Evolutionary conservation across 1,140 invertebrate species (phyloP).

Genomic region (Holotrichia oblita): DNA sequence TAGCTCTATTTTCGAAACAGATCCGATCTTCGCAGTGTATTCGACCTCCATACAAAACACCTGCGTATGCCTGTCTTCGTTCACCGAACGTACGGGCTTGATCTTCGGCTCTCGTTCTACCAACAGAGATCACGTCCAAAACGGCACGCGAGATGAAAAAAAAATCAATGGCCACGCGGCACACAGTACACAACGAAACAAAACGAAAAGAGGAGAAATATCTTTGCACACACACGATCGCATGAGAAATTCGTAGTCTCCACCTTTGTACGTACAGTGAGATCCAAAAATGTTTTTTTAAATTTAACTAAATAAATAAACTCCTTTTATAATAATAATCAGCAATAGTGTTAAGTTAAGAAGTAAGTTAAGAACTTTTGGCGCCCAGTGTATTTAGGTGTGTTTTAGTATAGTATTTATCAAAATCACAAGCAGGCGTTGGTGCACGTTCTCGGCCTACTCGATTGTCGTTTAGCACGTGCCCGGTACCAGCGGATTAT

Average conservation of each 20-base stretch:
- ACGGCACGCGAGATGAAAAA: neutral
- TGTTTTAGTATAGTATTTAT: neutral
- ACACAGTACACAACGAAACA: neutral
- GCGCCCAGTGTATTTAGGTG: too few relatives aligned
- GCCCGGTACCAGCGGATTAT: neutral
- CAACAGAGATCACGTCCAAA: neutral
- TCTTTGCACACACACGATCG: neutral
- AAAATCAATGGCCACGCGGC: constrained; percentile 1
- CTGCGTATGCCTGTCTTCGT: neutral
- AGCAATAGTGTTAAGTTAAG: too few relatives aligned
- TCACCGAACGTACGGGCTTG: neutral
- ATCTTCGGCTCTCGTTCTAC: neutral
- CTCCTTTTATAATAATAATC: too few relatives aligned
- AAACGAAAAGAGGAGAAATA: neutral
- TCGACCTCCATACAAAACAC: constrained; percentile 11
- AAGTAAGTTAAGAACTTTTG: too few relatives aligned
- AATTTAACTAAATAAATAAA: too few relatives aligned
- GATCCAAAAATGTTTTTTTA: too few relatives aligned
- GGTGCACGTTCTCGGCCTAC: neutral
- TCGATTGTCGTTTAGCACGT: constrained; percentile 6
- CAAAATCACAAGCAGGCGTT: neutral
- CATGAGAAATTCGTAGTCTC: too few relatives aligned
- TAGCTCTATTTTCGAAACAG: constrained; percentile 2
- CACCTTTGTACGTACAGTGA: too few relatives aligned
- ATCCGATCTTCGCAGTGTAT: neutral